These are phyloP conservation scores for Diplodus puntazzo DNA, from an alignment of 2,797 vertebrate genomes.

Conservation along the genomic window DNA sequence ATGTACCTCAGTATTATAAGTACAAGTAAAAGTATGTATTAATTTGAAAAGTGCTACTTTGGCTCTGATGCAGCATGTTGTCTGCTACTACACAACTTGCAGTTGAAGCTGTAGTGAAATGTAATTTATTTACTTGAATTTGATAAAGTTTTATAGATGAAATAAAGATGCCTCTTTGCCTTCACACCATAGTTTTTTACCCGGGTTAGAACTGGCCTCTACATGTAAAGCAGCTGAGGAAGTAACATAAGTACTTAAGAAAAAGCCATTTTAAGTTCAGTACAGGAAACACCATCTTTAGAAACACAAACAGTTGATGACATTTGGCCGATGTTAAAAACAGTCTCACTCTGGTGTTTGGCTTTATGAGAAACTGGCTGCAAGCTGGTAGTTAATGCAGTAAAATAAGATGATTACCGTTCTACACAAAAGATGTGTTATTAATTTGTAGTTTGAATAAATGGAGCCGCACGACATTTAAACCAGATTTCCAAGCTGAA, in stretches of 20 bases:
- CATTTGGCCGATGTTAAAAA: not conserved
- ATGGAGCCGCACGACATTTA: not conserved
- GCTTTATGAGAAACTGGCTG: slow-evolving; percentile 22
- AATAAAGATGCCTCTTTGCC: not conserved
- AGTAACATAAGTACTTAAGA: not conserved
- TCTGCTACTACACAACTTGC: not conserved
- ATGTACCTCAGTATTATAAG: too few species aligned
- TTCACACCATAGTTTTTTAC: not conserved
- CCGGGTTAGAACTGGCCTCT: not conserved
- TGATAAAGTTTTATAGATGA: not conserved
- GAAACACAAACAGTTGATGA: not conserved
- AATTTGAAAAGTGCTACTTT: too few species aligned
- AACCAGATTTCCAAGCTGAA: not conserved
- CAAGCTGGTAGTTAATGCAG: not conserved
- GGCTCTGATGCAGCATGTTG: too few species aligned
- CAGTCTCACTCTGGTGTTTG: not conserved
- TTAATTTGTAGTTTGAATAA: slow-evolving; percentile 20
- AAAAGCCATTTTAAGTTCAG: not conserved
- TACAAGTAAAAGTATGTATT: too few species aligned
- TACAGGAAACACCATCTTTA: not conserved
- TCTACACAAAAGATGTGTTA: slow-evolving; percentile 2
- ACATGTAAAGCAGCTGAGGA: not conserved
- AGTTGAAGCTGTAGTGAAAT: slow-evolving; percentile 3
- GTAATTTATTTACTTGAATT: not conserved
- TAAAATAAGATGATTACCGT: slow-evolving; percentile 16